Percentiles rank a stretch among this genome's conserved stretches.
These are phyloP conservation scores for Dolichoris vasculosae DNA, from an alignment of 1,140 invertebrate species.

Conservation along the genomic window DNA sequence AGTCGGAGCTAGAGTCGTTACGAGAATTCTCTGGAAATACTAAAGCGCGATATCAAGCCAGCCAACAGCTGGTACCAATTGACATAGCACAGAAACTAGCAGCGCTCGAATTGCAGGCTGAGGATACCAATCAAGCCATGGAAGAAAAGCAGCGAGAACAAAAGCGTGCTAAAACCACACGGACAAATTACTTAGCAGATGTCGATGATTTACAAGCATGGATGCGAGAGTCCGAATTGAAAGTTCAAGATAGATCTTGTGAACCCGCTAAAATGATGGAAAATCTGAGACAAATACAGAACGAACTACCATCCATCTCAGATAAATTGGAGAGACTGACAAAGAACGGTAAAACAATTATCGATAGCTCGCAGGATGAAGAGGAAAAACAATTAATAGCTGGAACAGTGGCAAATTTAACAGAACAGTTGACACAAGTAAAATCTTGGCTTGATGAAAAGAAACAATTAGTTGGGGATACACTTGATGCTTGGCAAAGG, in stretches of 20 bases:
- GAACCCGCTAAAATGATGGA: slow-evolving; percentile 86
- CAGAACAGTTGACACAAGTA: slow-evolving; percentile 86
- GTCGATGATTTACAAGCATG: slow-evolving; percentile 88
- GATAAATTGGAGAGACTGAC: slow-evolving; percentile 87
- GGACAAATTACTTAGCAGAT: slow-evolving; percentile 85
- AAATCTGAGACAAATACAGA: slow-evolving; percentile 83
- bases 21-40: slow-evolving; percentile 80
- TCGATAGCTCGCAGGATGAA: slow-evolving; percentile 85
- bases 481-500: slow-evolving; percentile 89
- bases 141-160: slow-evolving; percentile 91
- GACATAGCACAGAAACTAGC: slow-evolving; percentile 86
- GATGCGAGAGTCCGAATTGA: slow-evolving; percentile 87
- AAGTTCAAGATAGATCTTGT: slow-evolving; percentile 86
- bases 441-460: slow-evolving; percentile 86
- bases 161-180: slow-evolving; percentile 86
- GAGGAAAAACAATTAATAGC: slow-evolving; percentile 85
- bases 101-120: slow-evolving; percentile 85
- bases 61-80: slow-evolving; percentile 81
- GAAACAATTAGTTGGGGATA: slow-evolving; percentile 88
- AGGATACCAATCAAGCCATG: slow-evolving; percentile 84
- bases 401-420: slow-evolving; percentile 83
- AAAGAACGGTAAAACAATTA: slow-evolving; percentile 84
- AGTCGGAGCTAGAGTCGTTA: slow-evolving; percentile 76
- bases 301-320: slow-evolving; percentile 81
- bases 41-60: slow-evolving; percentile 81